These are phyloP conservation scores for Pyrgilauda ruficollis DNA, from an alignment of 2,113 vertebrate genomes.

Conservation along the genomic window DNA sequence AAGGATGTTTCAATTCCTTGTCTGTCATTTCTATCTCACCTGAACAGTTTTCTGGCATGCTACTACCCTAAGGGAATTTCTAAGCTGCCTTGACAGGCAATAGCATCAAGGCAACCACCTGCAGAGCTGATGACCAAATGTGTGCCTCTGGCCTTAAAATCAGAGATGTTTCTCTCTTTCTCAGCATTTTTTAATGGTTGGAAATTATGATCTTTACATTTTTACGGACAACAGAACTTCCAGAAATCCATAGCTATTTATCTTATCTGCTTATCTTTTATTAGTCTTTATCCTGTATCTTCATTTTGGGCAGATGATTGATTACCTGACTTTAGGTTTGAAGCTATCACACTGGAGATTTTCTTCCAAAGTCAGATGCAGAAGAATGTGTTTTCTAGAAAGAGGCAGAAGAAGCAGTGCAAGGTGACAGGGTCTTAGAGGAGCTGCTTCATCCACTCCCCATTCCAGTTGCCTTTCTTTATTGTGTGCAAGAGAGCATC, in stretches of 20 bases:
- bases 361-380: background rate
- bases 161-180: background rate
- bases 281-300: background rate
- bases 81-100: background rate
- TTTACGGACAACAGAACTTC: background rate
- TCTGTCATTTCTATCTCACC: background rate
- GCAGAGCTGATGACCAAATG: background rate
- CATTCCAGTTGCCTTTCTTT: background rate
- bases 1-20: background rate
- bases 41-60: background rate
- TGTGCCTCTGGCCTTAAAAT: background rate
- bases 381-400: background rate
- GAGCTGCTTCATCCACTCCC: background rate
- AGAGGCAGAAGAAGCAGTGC: background rate
- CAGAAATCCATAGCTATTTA: background rate
- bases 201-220: background rate
- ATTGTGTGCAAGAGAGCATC: background rate
- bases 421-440: background rate
- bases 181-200: background rate
- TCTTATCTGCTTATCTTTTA: background rate
- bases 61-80: background rate
- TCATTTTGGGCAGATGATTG: background rate
- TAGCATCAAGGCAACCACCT: background rate
- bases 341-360: background rate
- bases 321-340: background rate